Percentiles rank a stretch among this genome's conserved stretches.
Evolutionary conservation across 2,888 invertebrate genomes (phyloP).

Genomic region (Malthinus flaveolus): DNA sequence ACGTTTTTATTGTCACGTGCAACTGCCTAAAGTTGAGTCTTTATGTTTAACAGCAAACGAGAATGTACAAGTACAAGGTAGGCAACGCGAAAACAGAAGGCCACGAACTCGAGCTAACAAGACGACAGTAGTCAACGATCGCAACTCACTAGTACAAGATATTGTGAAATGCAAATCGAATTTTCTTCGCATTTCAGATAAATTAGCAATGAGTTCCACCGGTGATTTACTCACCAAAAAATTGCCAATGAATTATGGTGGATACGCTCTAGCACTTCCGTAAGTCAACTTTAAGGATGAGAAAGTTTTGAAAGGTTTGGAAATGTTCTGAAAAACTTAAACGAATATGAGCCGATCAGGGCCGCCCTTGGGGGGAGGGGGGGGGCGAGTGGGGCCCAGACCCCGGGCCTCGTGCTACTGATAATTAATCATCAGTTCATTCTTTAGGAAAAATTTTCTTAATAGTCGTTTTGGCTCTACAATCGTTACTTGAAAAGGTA

Average conservation of each 20-base stretch:
- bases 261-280: constrained; percentile 36
- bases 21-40: constrained; percentile 7
- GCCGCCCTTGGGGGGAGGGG: too few relatives aligned
- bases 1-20: constrained; percentile 36
- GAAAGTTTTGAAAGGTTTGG: too few relatives aligned
- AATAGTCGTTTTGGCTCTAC: too few relatives aligned
- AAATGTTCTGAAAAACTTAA: too few relatives aligned
- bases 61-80: constrained; percentile 25
- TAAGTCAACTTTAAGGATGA: constrained; percentile 30
- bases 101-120: constrained; percentile 30
- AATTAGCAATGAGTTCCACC: constrained; percentile 37
- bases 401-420: too few relatives aligned
- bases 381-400: too few relatives aligned
- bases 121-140: constrained; percentile 37
- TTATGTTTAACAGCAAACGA: constrained; percentile 29
- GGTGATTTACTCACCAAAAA: constrained; percentile 42
- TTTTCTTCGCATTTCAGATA: constrained; percentile 39
- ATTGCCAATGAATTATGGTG: constrained; percentile 33
- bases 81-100: constrained; percentile 30
- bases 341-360: too few relatives aligned
- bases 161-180: constrained; percentile 40
- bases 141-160: constrained; percentile 32
- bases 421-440: too few relatives aligned
- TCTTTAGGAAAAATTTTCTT: too few relatives aligned
- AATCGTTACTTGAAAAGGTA: too few relatives aligned